phyloP scores from a whole-genome alignment of 2,888 invertebrate genomes.

The Phymatocera aterrima region DNA sequence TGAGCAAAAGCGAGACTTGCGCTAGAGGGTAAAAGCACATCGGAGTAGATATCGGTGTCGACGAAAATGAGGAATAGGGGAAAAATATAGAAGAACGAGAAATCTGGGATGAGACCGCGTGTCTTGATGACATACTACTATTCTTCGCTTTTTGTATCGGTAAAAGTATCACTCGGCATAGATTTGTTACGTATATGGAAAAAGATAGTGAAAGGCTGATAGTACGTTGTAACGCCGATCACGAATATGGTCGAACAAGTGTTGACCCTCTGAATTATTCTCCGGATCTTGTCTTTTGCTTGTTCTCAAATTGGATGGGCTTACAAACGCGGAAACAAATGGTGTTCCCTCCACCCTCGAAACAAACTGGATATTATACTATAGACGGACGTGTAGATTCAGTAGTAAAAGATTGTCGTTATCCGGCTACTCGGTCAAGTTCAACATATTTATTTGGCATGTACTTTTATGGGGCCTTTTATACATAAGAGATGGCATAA shows the following conservation, averaged over 20 bases:
- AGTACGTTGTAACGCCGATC: not conserved
- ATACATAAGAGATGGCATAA: constrained; percentile 10
- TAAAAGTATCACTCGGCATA: not conserved
- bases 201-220: too few relatives aligned
- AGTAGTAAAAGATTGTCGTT: constrained; percentile 3
- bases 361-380: constrained; percentile 11
- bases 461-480: not conserved
- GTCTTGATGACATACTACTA: constrained; percentile 23
- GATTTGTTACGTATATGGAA: not conserved
- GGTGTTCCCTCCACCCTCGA: not conserved
- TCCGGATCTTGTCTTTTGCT: not conserved
- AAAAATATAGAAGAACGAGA: constrained; percentile 5
- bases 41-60: not conserved
- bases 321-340: not conserved
- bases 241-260: not conserved
- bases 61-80: not conserved
- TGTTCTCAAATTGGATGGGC: not conserved
- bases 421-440: not conserved
- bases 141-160: constrained; percentile 17
- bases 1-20: constrained; percentile 21
- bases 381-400: not conserved
- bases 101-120: not conserved
- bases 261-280: not conserved
- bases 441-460: not conserved
- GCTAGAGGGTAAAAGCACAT: not conserved